These are phyloP conservation scores for Prietella phreatophila DNA, from an alignment of 2,113 vertebrate genomes.

Conservation along the genomic window DNA sequence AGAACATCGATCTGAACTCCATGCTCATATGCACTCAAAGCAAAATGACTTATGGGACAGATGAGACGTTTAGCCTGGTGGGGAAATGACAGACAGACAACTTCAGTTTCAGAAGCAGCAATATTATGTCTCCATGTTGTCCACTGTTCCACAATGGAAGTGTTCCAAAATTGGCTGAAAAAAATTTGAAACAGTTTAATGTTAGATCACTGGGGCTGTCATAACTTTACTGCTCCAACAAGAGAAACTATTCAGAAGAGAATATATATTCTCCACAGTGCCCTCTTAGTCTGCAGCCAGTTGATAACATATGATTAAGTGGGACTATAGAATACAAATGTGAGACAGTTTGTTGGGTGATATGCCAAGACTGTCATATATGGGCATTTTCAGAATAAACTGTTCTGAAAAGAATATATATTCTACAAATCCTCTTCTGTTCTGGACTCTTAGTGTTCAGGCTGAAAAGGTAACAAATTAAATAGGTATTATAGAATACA, in stretches of 20 bases:
- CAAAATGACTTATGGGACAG: slow-evolving; percentile 21
- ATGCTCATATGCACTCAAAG: slow-evolving; percentile 9
- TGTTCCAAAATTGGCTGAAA: background rate
- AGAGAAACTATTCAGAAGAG: slow-evolving; percentile 29
- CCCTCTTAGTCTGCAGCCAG: background rate
- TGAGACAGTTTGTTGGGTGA: background rate
- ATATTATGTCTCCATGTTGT: background rate
- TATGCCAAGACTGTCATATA: background rate
- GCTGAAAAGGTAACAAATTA: background rate
- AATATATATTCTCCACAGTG: slow-evolving; percentile 5
- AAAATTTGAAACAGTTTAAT: slow-evolving; percentile 26
- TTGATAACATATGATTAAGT: slow-evolving; percentile 31
- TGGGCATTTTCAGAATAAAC: background rate
- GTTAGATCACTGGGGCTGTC: slow-evolving; percentile 8
- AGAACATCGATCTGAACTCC: slow-evolving; percentile 43
- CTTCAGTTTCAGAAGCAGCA: slow-evolving; percentile 24
- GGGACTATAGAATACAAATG: background rate
- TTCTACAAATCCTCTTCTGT: background rate
- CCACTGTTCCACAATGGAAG: slow-evolving; percentile 16
- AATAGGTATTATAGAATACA: background rate
- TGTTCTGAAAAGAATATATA: background rate
- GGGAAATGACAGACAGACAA: slow-evolving; percentile 14
- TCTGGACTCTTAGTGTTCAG: background rate
- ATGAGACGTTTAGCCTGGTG: slow-evolving; percentile 7
- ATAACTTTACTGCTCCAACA: slow-evolving; percentile 15